phyloP scores from a whole-genome alignment of 2,888 invertebrate species.

The Coenonympha arcania region DNA sequence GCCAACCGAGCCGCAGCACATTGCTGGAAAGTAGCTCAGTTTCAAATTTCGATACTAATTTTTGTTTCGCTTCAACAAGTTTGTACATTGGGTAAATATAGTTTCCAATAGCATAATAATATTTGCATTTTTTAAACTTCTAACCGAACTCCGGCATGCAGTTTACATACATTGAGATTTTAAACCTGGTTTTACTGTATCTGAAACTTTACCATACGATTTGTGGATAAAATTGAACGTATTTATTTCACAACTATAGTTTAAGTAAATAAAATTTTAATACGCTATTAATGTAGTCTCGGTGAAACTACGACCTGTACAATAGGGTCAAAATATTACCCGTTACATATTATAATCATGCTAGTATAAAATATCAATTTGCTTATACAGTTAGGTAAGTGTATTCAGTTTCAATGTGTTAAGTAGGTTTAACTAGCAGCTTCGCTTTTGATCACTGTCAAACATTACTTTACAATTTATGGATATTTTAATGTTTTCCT shows the following conservation, averaged over 20 bases:
- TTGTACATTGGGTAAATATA: conserved; percentile 22
- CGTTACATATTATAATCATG: no score
- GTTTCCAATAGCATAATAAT: conserved; percentile 3
- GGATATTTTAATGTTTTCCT: no score
- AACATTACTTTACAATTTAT: no score
- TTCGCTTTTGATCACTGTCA: no score
- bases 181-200: not conserved
- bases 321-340: no score
- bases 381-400: no score
- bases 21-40: conserved; percentile 29
- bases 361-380: no score
- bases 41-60: conserved; percentile 31
- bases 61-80: conserved; percentile 30
- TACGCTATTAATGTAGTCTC: no score
- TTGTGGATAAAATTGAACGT: not conserved
- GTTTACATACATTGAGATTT: conserved; percentile 7
- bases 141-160: conserved; percentile 3
- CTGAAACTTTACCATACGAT: not conserved
- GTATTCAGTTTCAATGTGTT: no score
- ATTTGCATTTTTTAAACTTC: conserved; percentile 6
- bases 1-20: conserved; percentile 47
- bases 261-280: not conserved
- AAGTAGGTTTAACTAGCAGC: no score
- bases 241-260: not conserved
- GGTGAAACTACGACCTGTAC: no score